phyloP scores from a whole-genome alignment of 2,888 invertebrate species.

The Myopa testacea region DNA sequence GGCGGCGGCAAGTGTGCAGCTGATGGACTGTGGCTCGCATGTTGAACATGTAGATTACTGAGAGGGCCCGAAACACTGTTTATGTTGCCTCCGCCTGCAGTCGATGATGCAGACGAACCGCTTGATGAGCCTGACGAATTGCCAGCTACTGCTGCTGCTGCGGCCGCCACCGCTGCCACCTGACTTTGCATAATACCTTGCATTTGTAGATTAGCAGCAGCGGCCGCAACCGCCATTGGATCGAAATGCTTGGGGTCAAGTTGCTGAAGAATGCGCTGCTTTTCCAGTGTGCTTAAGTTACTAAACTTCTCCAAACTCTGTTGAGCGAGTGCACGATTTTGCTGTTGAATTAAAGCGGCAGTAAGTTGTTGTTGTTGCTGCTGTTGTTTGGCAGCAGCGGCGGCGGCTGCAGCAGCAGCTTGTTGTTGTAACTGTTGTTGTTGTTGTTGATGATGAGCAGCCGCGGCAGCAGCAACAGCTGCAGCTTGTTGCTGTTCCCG shows the following conservation, averaged over 20 bases:
- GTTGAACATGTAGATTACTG: slow-evolving; percentile 47
- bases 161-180: slow-evolving; percentile 57
- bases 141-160: slow-evolving; percentile 46
- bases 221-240: slow-evolving; percentile 63
- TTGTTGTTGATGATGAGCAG: slow-evolving; percentile 61
- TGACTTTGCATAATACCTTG: slow-evolving; percentile 63
- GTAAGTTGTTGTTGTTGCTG: slow-evolving; percentile 76
- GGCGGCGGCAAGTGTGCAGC: slow-evolving; percentile 56
- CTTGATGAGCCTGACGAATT: slow-evolving; percentile 42
- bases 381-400: slow-evolving; percentile 65
- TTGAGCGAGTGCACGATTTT: slow-evolving; percentile 73
- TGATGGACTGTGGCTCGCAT: slow-evolving; percentile 45
- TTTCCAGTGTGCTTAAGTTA: slow-evolving; percentile 70
- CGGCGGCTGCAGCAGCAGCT: slow-evolving; percentile 56
- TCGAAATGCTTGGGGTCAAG: slow-evolving; percentile 68
- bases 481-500: slow-evolving; percentile 46
- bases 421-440: slow-evolving; percentile 54
- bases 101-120: slow-evolving; percentile 37
- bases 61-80: slow-evolving; percentile 31
- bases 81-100: slow-evolving; percentile 33
- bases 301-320: slow-evolving; percentile 76
- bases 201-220: slow-evolving; percentile 63
- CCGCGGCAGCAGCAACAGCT: slow-evolving; percentile 56
- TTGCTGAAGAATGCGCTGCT: slow-evolving; percentile 71
- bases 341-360: slow-evolving; percentile 75